Percentiles rank a stretch among this genome's conserved stretches.
These are phyloP conservation scores for Aphis gossypii DNA, from an alignment of 1,140 invertebrate species.

Conservation along the genomic window DNA sequence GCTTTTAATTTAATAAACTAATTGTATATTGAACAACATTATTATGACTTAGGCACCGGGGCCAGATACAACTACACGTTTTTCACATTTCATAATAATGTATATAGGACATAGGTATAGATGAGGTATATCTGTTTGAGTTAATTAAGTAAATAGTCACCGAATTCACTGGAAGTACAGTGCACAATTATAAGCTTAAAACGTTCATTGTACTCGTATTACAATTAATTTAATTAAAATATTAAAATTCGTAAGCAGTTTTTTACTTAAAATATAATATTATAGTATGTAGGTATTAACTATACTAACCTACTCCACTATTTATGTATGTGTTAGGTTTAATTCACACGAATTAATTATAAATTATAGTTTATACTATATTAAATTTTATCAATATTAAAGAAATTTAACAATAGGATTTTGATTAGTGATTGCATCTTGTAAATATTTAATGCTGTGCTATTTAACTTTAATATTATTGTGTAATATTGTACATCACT, in stretches of 20 bases:
- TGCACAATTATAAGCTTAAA: neutral
- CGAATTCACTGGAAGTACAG: neutral
- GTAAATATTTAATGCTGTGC: neutral
- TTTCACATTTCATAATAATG: neutral
- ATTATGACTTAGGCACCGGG: neutral
- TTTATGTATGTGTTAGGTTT: neutral
- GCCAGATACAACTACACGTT: neutral
- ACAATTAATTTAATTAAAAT: neutral
- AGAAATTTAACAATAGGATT: neutral
- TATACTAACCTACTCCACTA: neutral
- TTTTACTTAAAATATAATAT: neutral
- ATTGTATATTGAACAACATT: neutral
- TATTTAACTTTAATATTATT: no score
- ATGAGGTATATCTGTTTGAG: neutral
- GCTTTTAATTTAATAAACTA: neutral
- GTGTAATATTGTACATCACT: neutral
- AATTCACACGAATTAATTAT: neutral
- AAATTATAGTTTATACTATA: neutral
- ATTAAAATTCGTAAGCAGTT: neutral
- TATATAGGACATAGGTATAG: neutral
- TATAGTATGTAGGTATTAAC: no score
- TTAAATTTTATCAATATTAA: neutral
- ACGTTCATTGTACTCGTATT: neutral
- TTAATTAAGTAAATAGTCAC: neutral
- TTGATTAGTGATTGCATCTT: neutral